Conservation (phyloP, 2,888 invertebrate species). For the Philhelius pedissequus region DNA sequence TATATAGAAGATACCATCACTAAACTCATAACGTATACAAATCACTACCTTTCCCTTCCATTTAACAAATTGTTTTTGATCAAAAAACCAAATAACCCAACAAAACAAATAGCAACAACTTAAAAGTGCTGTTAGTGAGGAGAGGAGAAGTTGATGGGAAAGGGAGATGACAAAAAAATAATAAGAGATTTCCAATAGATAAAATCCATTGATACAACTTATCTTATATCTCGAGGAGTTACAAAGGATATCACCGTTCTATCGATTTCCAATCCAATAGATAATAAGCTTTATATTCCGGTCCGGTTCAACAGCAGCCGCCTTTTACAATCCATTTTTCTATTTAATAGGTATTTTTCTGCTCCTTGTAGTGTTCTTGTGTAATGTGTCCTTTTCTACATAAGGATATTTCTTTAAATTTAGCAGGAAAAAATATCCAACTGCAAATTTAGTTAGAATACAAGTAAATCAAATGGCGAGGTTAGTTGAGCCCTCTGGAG, state of each 20-base stretch:
- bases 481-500: background rate
- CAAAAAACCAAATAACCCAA: slow-evolving; percentile 4
- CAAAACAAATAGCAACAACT: background rate
- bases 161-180: slow-evolving; percentile 8
- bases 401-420: slow-evolving; percentile 10
- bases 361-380: background rate
- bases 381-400: slow-evolving; percentile 22
- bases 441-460: slow-evolving; percentile 20
- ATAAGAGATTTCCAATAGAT: slow-evolving; percentile 56
- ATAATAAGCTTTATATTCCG: slow-evolving; percentile 59
- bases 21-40: slow-evolving; percentile 44
- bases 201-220: slow-evolving; percentile 45
- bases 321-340: slow-evolving; percentile 15
- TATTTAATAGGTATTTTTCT: slow-evolving; percentile 42
- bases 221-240: slow-evolving; percentile 25
- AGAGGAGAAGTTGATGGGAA: background rate
- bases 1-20: background rate
- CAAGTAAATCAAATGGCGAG: slow-evolving; percentile 34
- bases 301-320: slow-evolving; percentile 48
- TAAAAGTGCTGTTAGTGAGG: too few species aligned
- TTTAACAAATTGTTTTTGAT: slow-evolving; percentile 48
- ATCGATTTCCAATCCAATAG: slow-evolving; percentile 62
- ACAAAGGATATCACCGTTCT: slow-evolving; percentile 54
- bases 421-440: background rate
- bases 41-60: slow-evolving; percentile 46